Percentiles rank a stretch among this genome's conserved stretches.
phyloP scores from a whole-genome alignment of 1,140 invertebrate species.

The Stegodyphus dumicola region DNA sequence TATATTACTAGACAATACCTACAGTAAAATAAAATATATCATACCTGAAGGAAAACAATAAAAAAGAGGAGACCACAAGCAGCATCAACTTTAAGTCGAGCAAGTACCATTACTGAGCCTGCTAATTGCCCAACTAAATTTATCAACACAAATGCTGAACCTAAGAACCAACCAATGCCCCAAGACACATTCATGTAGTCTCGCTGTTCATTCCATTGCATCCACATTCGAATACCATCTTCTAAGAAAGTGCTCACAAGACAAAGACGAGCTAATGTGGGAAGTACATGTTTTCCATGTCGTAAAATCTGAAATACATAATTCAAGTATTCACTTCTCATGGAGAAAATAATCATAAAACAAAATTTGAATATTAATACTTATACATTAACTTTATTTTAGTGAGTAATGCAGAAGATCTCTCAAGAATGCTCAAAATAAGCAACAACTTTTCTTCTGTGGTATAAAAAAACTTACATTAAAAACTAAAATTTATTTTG shows the following conservation, averaged over 20 bases:
- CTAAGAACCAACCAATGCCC: conserved; percentile 94
- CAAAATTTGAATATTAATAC: too few relatives aligned
- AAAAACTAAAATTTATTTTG: too few relatives aligned
- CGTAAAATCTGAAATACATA: conserved; percentile 80
- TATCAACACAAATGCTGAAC: conserved; percentile 90
- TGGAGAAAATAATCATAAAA: too few relatives aligned
- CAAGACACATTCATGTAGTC: conserved; percentile 99
- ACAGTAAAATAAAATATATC: conserved; percentile 14
- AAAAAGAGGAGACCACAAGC: conserved; percentile 95
- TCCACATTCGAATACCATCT: conserved; percentile 99
- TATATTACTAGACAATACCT: not conserved
- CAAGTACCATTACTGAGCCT: conserved; percentile 94
- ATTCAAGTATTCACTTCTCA: too few relatives aligned
- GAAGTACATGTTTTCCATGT: conserved; percentile 92
- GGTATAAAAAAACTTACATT: too few relatives aligned
- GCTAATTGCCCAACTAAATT: conserved; percentile 96
- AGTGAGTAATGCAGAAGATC: too few relatives aligned
- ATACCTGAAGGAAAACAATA: conserved; percentile 94
- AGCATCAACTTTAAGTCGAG: conserved; percentile 90
- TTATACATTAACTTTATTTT: too few relatives aligned
- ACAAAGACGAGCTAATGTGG: conserved; percentile 94
- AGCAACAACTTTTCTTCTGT: too few relatives aligned
- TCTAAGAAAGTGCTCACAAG: conserved; percentile 99
- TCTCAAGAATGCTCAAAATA: too few relatives aligned
- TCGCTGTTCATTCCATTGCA: conserved; percentile 97